phyloP scores from a whole-genome alignment of 2,888 invertebrate genomes.

The Hydropsyche betteni region DNA sequence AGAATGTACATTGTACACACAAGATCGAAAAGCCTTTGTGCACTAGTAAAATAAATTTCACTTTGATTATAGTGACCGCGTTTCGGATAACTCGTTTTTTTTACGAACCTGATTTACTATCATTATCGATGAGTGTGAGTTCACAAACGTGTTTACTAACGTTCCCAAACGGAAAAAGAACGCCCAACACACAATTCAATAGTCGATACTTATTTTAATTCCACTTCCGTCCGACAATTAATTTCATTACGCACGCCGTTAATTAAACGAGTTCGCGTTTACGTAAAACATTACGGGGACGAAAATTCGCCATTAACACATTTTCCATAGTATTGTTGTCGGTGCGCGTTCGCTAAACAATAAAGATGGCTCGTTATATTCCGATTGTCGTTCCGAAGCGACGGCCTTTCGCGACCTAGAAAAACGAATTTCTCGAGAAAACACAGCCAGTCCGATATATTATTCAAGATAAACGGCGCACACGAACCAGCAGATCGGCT shows the following conservation, averaged over 20 bases:
- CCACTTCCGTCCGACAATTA: too few relatives aligned
- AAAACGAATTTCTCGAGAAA: constrained; percentile 32
- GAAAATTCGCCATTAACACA: constrained; percentile 26
- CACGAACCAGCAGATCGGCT: not conserved
- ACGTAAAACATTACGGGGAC: constrained; percentile 12
- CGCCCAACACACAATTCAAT: not conserved
- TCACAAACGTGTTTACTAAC: constrained; percentile 16
- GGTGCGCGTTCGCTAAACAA: constrained; percentile 12
- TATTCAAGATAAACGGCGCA: constrained; percentile 10
- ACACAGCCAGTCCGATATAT: constrained; percentile 8
- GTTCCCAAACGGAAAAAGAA: constrained; percentile 1
- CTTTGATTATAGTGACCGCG: constrained; percentile 42
- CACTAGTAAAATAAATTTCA: constrained; percentile 40
- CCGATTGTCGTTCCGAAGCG: constrained; percentile 27
- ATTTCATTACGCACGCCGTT: too few relatives aligned
- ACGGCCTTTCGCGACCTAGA: constrained; percentile 32
- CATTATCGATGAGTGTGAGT: constrained; percentile 31
- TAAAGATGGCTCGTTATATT: constrained; percentile 28
- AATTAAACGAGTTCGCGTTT: not conserved
- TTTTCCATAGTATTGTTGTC: constrained; percentile 14
- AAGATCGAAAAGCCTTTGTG: constrained; percentile 17
- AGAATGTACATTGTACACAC: constrained; percentile 14
- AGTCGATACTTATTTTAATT: too few relatives aligned
- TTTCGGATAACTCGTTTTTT: constrained; percentile 38
- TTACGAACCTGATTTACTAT: constrained; percentile 35